Evolutionary conservation across 2,797 vertebrate species (phyloP), one percentile per base, ranked within the genome.

Genomic region (Enoplosus armatus): DNA sequence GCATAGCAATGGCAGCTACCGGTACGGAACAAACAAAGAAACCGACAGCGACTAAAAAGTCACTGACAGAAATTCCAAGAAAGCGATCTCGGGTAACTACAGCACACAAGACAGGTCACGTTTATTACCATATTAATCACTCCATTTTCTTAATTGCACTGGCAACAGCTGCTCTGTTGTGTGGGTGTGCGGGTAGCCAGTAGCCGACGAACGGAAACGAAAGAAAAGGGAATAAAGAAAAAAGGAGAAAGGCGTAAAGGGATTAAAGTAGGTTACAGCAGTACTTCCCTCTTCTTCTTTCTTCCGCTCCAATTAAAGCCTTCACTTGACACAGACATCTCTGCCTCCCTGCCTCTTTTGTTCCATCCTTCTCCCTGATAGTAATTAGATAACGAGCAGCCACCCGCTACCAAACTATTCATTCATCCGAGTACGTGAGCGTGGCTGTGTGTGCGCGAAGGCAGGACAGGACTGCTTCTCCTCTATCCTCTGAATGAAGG

Each of bases 241-340:
- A 58, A 31, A 67, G 12, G 53, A 24, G 18, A 43, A 8, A 24
- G 12, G 8, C 8, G 15, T 31, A 72, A 73, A 63, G 10, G 26
- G 60, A 75, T 72, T 63, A 64, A 72, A 74, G 72, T 53, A 35
- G 43, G 53, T 67, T 73, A 45, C n/a, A 47, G 39, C 54, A 59
- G 22, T 41, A 41, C n/a, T 61, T 55, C 43, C 35, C 48, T 55
- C 39, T 27, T 81, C 61, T 63, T 73, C 24, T 72, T 73, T 59
- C 50, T 33, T 73, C 43, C 33, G 20, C 62, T 74, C 70, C 60
- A 85, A 84, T 87, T 87, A 80, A 67, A 74, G 47, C 6, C 12
- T 60, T 20, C 56, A 72, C 69, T 69, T 77, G 35, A 69, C 77
- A 83, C 77, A 75, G 82, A 72, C 45, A 54, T 53, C 18, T 54